Percentiles rank a stretch among this genome's conserved stretches.
phyloP scores from a whole-genome alignment of 2,113 vertebrate genomes.

The Psettodes erumei region DNA sequence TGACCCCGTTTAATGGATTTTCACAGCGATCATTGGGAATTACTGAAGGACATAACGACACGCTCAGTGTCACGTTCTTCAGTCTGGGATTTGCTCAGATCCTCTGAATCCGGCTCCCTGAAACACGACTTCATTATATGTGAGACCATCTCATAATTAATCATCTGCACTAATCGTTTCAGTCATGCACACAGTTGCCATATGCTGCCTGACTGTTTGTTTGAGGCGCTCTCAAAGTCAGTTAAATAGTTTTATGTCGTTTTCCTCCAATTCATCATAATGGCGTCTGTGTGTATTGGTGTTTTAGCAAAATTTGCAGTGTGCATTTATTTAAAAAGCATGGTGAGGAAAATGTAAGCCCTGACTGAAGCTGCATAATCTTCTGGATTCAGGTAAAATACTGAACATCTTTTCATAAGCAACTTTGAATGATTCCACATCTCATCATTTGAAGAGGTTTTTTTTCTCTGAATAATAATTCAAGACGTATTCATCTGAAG shows the following conservation, averaged over 20 bases:
- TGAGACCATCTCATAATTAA: background rate
- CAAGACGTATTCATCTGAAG: background rate
- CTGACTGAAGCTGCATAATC: background rate
- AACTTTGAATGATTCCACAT: background rate
- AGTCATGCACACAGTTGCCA: background rate
- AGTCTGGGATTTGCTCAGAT: background rate
- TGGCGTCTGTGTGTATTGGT: no score
- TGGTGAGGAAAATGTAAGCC: no score
- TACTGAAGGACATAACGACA: background rate
- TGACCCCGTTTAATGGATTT: background rate
- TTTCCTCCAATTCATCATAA: background rate
- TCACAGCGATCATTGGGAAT: conserved; percentile 14
- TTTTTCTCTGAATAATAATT: background rate
- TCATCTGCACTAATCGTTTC: background rate
- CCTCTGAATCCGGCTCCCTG: background rate
- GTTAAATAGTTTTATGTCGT: background rate
- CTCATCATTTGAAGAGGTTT: background rate
- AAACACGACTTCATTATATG: no score
- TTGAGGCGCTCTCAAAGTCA: background rate
- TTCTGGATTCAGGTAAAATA: background rate
- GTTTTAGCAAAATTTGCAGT: background rate
- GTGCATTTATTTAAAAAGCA: background rate
- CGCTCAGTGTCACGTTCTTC: background rate
- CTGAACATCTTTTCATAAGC: background rate
- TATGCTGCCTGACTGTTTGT: background rate